phyloP scores from a whole-genome alignment of 2,888 invertebrate species.

The Tetrapedia diversipes region DNA sequence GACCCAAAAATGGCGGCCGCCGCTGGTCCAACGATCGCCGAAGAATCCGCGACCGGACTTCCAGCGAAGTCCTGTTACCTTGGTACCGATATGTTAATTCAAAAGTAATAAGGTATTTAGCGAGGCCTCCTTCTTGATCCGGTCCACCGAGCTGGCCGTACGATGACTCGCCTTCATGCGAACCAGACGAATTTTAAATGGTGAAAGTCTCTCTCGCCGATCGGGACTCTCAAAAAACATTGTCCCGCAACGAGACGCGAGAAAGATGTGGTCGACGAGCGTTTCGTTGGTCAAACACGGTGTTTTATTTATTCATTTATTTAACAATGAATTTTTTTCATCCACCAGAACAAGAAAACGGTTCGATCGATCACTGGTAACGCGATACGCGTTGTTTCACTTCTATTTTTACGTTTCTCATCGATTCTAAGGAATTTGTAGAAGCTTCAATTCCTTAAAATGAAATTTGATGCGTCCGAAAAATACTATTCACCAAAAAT shows the following conservation, averaged over 20 bases:
- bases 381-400: no score
- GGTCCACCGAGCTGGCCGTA: slow-evolving; percentile 52
- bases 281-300: no score
- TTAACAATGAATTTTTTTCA: no score
- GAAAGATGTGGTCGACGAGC: not conserved
- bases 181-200: slow-evolving; percentile 76
- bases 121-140: slow-evolving; percentile 67
- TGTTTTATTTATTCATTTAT: no score
- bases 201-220: slow-evolving; percentile 74
- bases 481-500: no score
- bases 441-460: no score
- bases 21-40: slow-evolving; percentile 19
- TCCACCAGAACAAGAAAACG: no score
- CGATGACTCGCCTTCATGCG: slow-evolving; percentile 65
- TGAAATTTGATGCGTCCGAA: no score
- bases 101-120: slow-evolving; percentile 73
- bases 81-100: slow-evolving; percentile 73
- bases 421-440: no score
- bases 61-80: slow-evolving; percentile 68
- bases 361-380: no score
- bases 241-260: slow-evolving; percentile 29
- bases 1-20: slow-evolving; percentile 57
- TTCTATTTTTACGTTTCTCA: no score
- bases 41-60: slow-evolving; percentile 44
- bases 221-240: slow-evolving; percentile 42